Percentiles rank a stretch among this genome's conserved stretches.
Evolutionary conservation across 2,797 vertebrate species (phyloP).

Genomic region (Diplodus puntazzo): DNA sequence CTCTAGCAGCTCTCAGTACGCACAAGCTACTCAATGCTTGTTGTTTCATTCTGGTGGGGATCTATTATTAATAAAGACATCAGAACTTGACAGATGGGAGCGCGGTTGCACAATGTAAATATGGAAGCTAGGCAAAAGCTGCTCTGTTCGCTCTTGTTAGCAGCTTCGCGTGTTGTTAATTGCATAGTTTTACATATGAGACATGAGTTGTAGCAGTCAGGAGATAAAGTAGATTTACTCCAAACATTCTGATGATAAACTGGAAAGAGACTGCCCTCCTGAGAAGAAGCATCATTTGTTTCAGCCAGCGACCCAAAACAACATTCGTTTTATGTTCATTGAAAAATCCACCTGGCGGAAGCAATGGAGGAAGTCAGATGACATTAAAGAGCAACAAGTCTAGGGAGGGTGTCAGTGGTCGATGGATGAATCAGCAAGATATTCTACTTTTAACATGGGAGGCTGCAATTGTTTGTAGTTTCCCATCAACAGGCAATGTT

Average conservation of each 20-base stretch:
- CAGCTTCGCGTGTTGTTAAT: conserved; percentile 7
- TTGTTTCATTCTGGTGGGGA: conserved; percentile 18
- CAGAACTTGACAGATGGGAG: conserved; percentile 23
- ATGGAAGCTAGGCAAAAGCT: neutral
- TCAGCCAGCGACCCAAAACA: neutral
- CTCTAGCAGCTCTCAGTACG: neutral
- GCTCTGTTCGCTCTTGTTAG: neutral
- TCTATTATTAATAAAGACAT: conserved; percentile 41
- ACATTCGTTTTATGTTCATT: neutral
- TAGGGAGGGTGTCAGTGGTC: neutral
- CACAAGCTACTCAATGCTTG: conserved; percentile 2
- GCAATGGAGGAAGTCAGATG: neutral
- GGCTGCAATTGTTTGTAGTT: too few relatives aligned
- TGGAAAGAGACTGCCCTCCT: neutral
- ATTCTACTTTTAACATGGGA: neutral
- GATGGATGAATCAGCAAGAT: too few relatives aligned
- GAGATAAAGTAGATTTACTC: neutral
- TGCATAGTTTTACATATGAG: neutral
- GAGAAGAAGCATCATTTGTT: neutral
- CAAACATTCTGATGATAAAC: neutral
- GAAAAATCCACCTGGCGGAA: neutral
- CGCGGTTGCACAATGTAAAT: conserved; percentile 13
- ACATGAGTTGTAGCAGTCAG: neutral
- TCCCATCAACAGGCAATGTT: too few relatives aligned
- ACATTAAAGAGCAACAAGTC: neutral